Conservation (phyloP, 2,888 invertebrate species). For the Drosophila austrosaltans region DNA sequence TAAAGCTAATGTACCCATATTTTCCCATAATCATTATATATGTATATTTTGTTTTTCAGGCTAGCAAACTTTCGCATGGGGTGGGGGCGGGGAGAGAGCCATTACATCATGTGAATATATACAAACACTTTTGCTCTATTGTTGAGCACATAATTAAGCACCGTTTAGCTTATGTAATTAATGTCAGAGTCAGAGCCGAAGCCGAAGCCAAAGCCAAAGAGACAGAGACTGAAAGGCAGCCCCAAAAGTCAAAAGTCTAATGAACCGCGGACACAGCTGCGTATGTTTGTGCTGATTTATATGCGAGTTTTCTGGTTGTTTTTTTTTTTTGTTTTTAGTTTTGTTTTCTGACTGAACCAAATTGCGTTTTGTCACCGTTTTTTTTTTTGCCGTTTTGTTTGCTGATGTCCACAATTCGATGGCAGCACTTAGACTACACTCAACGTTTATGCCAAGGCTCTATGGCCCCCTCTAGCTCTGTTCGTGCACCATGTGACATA, state of each 20-base stretch:
- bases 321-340: slow-evolving; percentile 20
- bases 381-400: slow-evolving; percentile 26
- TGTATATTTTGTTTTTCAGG: slow-evolving; percentile 5
- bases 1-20: neutral
- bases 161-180: slow-evolving; percentile 77
- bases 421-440: slow-evolving; percentile 59
- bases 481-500: slow-evolving; percentile 64
- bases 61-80: slow-evolving; percentile 63
- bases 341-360: slow-evolving; percentile 52
- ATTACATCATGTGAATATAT: slow-evolving; percentile 61
- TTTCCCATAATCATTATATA: neutral
- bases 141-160: slow-evolving; percentile 77
- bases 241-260: slow-evolving; percentile 59
- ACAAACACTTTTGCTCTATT: slow-evolving; percentile 68
- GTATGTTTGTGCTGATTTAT: slow-evolving; percentile 69
- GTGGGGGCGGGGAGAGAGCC: slow-evolving; percentile 22
- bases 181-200: slow-evolving; percentile 43
- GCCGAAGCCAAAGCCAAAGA: neutral
- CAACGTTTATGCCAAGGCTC: slow-evolving; percentile 62
- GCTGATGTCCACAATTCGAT: slow-evolving; percentile 62
- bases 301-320: slow-evolving; percentile 54
- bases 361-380: slow-evolving; percentile 76
- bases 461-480: slow-evolving; percentile 25
- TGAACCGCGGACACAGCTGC: slow-evolving; percentile 62
- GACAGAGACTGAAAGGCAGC: slow-evolving; percentile 37